A percentile compares a stretch with the other conserved stretches of the same genome.
Conservation (phyloP, 2,797 vertebrate genomes). For the Salarias fasciatus region DNA sequence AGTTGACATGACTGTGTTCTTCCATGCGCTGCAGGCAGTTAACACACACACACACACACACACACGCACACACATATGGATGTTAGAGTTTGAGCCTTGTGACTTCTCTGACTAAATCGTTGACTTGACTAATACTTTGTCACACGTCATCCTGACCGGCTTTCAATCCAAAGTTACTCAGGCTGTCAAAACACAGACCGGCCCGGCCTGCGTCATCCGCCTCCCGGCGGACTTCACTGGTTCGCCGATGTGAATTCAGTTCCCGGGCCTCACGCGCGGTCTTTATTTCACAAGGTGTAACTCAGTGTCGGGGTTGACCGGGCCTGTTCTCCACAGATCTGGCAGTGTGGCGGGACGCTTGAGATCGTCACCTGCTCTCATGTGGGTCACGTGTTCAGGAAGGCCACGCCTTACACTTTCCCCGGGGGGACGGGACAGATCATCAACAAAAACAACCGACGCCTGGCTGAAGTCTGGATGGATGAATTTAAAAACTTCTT, state of each 20-base stretch:
- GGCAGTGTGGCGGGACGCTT: slow-evolving; percentile 97
- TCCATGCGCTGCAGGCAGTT: slow-evolving; percentile 35
- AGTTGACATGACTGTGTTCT: slow-evolving; percentile 46
- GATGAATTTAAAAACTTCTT: slow-evolving; percentile 99
- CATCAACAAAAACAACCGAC: slow-evolving; percentile 98
- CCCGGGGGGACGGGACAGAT: slow-evolving; percentile 98
- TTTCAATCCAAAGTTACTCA: slow-evolving; percentile 35
- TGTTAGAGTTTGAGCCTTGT: slow-evolving; percentile 17
- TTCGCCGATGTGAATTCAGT: slow-evolving; percentile 10
- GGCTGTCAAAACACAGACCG: slow-evolving; percentile 41
- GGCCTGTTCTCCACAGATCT: slow-evolving; percentile 84
- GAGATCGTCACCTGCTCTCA: slow-evolving; percentile 99
- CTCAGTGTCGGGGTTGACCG: slow-evolving; percentile 13
- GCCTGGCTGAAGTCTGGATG: slow-evolving; percentile 99
- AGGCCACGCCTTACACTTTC: slow-evolving; percentile 98
- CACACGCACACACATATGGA: slow-evolving; percentile 11
- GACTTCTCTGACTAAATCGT: slow-evolving; percentile 41
- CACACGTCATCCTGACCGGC: slow-evolving; percentile 33
- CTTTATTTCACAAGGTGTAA: not conserved
- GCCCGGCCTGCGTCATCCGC: slow-evolving; percentile 19
- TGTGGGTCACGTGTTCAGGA: slow-evolving; percentile 98
- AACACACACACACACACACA: slow-evolving; percentile 7
- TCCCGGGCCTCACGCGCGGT: not conserved
- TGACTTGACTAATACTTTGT: slow-evolving; percentile 41
- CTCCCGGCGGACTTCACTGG: slow-evolving; percentile 26